Conservation (phyloP, 92 coral and sea anemone species). For the Siderastrea radians region DNA sequence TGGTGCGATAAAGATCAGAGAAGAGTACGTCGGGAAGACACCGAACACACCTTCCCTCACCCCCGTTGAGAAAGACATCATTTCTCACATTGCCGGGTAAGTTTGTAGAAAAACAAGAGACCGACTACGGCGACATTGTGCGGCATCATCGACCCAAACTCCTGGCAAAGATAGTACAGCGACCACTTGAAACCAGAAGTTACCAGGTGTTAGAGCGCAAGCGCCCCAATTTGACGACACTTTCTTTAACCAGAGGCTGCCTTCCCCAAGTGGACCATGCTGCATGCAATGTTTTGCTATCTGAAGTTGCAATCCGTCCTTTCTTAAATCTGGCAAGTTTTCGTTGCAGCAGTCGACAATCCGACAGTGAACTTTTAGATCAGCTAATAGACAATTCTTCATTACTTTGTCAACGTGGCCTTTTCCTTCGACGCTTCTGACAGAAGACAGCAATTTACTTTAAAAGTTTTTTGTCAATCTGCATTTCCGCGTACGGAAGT, state of each 20-base stretch:
- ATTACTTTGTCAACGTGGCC: conserved; percentile 34
- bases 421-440: conserved; percentile 10
- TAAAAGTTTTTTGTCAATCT: conserved; percentile 11
- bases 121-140: conserved; percentile 29
- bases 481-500: conserved; percentile 55
- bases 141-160: no score
- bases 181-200: background rate
- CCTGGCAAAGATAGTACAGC: background rate
- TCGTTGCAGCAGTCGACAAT: conserved; percentile 43
- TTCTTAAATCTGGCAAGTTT: conserved; percentile 39
- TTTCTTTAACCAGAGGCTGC: conserved; percentile 59
- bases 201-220: conserved; percentile 16
- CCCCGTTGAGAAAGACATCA: conserved; percentile 33
- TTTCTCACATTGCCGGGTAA: conserved; percentile 63
- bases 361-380: conserved; percentile 46
- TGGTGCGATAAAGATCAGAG: conserved; percentile 14
- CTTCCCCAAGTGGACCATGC: conserved; percentile 31
- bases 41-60: conserved; percentile 35
- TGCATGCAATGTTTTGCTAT: conserved; percentile 47
- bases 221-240: conserved; percentile 48
- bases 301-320: conserved; percentile 52
- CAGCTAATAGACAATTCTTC: conserved; percentile 38
- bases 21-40: conserved; percentile 27
- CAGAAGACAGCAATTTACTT: background rate
- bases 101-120: conserved; percentile 67